Base-by-base conservation (phyloP, 2,888 invertebrate species). In the Coenonympha glycerion region DNA sequence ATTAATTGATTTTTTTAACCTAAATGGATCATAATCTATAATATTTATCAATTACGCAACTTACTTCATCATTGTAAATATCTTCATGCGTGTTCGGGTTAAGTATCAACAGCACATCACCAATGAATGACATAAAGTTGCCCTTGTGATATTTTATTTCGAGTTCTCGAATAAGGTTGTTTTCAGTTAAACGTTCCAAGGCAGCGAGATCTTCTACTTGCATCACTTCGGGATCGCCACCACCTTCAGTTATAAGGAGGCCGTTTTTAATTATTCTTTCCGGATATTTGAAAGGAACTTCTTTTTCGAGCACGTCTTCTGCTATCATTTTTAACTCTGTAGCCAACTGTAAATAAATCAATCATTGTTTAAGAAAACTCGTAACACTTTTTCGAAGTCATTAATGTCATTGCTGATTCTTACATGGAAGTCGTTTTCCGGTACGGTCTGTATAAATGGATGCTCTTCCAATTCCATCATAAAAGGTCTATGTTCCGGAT, bases 401-500 rank as follows among this genome's bases (percentile, higher is more conserved):
- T n/a, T n/a, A n/a, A n/a, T n/a, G n/a, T n/a, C n/a, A n/a, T n/a
- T n/a, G n/a, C n/a, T n/a, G n/a, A n/a, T n/a, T 69, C 87, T 86
- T 86, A 94, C 94, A 71, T 93, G 91, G 61, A 91, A 92, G 69
- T 93, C 93, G 68, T 94, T 94, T 66, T 94, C 94, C 1, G 95
- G 92, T 9, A 95, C 88, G 55, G 91, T 90, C 36, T 91, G 90
- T 54, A 96, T 82, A 65, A 95, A 96, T 0, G 96, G 95, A 88
- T 96, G 96, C 60, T 95, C 94, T 56, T 92, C 84, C 53, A 96
- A 87, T 79, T 96, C 96, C 60, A 91, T 83, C 80, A 94, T 91
- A 77, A 91, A 93, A 0, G 96, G 95, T 11, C 96, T 89, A 76
- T 96, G 93, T 64, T 96, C 96, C 1, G 92, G 92, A 82, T 94